These are phyloP conservation scores for Liodrosophila aerea DNA, from an alignment of 2,888 invertebrate genomes.

Conservation along the genomic window DNA sequence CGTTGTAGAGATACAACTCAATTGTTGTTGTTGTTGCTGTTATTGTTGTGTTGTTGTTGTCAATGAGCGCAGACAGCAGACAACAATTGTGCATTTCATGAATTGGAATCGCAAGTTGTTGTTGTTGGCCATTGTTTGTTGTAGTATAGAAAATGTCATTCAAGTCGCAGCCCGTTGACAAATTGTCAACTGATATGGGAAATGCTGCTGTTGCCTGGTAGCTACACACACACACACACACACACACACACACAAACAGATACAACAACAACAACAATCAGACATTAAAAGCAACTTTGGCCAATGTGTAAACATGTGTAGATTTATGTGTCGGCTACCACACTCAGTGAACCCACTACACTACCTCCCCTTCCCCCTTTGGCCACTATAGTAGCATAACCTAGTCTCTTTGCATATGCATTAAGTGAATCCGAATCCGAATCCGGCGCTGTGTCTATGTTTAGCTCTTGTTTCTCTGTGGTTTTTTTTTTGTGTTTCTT, in stretches of 20 bases:
- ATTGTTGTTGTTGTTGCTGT: constrained; percentile 18
- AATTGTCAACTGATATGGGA: constrained; percentile 76
- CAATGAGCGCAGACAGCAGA: constrained; percentile 54
- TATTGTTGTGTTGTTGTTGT: constrained; percentile 22
- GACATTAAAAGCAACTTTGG: constrained; percentile 45
- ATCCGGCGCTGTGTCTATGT: constrained; percentile 21
- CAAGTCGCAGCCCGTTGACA: constrained; percentile 69
- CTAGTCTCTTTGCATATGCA: constrained; percentile 49
- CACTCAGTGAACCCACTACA: constrained; percentile 14
- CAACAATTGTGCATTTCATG: constrained; percentile 76
- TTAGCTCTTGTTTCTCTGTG: constrained; percentile 43
- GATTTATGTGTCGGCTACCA: constrained; percentile 55
- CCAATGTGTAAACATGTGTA: constrained; percentile 60
- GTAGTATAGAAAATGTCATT: constrained; percentile 63
- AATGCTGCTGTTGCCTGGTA: constrained; percentile 46
- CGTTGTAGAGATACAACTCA: constrained; percentile 18
- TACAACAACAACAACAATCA: constrained; percentile 8
- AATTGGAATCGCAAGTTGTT: constrained; percentile 57
- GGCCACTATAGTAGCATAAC: constrained; percentile 1
- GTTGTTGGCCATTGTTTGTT: constrained; percentile 57
- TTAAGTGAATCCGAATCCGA: constrained; percentile 26
- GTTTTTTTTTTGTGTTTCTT: constrained; percentile 22
- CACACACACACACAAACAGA: no score
- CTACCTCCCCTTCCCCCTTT: background rate
- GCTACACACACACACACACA: no score